A percentile compares a stretch with the other conserved stretches of the same genome.
These are phyloP conservation scores for Hirudinaria manillensis DNA, from an alignment of 2,888 invertebrate genomes.

Conservation along the genomic window DNA sequence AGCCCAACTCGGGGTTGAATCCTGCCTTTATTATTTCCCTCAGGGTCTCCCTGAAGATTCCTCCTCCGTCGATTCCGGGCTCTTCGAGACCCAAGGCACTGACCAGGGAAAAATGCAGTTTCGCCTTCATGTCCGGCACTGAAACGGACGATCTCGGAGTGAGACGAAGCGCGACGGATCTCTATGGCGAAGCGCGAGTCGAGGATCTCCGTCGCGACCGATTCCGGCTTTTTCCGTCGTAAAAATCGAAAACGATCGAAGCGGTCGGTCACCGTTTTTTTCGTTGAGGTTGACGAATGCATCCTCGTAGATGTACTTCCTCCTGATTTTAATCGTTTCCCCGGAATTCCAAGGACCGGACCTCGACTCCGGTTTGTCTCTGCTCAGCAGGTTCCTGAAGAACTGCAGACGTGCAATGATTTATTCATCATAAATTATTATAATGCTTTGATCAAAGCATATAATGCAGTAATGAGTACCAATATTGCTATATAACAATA, in stretches of 20 bases:
- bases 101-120: conserved; percentile 79
- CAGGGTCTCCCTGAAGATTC: conserved; percentile 88
- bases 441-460: too few relatives aligned
- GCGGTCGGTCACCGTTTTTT: conserved; percentile 67
- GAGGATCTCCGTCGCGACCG: too few relatives aligned
- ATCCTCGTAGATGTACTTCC: conserved; percentile 95
- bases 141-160: conserved; percentile 27
- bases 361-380: conserved; percentile 68
- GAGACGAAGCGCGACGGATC: too few relatives aligned
- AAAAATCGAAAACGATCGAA: too few relatives aligned
- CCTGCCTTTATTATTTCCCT: conserved; percentile 84
- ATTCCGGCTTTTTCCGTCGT: too few relatives aligned
- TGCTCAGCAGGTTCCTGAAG: conserved; percentile 52
- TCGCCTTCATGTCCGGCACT: conserved; percentile 80
- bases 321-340: conserved; percentile 48
- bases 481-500: too few relatives aligned
- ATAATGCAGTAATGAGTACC: too few relatives aligned
- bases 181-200: too few relatives aligned
- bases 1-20: conserved; percentile 91
- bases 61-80: conserved; percentile 94
- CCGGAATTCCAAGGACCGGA: conserved; percentile 70
- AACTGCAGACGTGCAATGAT: conserved; percentile 46
- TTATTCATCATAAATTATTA: too few relatives aligned
- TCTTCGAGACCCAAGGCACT: conserved; percentile 86
- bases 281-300: conserved; percentile 86